A percentile compares a stretch with the other conserved stretches of the same genome.
Evolutionary conservation across 2,113 vertebrate species (phyloP).

Genomic region (Sylvia atricapilla): DNA sequence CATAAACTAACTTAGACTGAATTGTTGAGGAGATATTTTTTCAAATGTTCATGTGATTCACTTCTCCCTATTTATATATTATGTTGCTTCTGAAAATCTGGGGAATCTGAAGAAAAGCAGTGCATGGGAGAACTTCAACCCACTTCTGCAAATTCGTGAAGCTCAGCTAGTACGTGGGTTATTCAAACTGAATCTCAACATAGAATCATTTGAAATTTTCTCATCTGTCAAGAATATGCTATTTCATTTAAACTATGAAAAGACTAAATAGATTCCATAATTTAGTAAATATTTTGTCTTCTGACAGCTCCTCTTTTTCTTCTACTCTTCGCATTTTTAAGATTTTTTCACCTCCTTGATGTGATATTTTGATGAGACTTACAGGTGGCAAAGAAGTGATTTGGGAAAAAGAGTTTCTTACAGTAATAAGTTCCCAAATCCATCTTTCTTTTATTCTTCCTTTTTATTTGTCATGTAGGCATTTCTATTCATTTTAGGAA

Average conservation of each 20-base stretch:
- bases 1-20: not conserved
- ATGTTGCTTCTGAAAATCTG: not conserved
- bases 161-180: not conserved
- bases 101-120: not conserved
- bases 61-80: not conserved
- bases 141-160: conserved; percentile 21
- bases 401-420: not conserved
- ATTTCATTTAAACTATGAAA: conserved; percentile 45
- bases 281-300: conserved; percentile 57
- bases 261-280: conserved; percentile 20
- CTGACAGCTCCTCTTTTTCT: conserved; percentile 33
- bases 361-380: not conserved
- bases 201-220: conserved; percentile 33
- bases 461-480: not conserved
- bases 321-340: not conserved
- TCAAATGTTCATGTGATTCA: not conserved
- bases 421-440: not conserved
- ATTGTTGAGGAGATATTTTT: not conserved
- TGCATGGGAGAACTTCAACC: not conserved
- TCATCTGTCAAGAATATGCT: conserved; percentile 41
- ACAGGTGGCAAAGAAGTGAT: not conserved
- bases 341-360: not conserved
- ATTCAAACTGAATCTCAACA: not conserved
- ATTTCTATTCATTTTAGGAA: not conserved
- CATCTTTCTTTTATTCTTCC: too few relatives aligned